Conservation (phyloP, 2,797 vertebrate genomes). For the Caiman crocodilus region DNA sequence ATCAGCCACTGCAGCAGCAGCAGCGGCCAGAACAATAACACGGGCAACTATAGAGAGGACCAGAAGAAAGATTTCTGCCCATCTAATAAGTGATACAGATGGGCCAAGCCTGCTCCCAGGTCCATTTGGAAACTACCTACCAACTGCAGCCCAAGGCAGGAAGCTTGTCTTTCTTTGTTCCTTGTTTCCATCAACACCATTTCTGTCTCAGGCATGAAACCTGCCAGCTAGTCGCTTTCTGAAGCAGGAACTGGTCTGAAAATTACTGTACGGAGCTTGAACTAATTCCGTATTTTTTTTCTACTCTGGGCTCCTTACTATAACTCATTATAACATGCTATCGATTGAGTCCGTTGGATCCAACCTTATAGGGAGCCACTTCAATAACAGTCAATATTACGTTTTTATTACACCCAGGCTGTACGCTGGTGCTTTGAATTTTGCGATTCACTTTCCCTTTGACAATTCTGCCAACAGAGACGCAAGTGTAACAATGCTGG, state of each 20-base stretch:
- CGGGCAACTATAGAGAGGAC: background rate
- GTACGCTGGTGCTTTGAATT: background rate
- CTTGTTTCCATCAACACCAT: background rate
- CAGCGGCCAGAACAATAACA: background rate
- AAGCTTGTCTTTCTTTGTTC: background rate
- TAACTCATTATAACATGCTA: background rate
- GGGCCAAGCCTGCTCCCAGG: background rate
- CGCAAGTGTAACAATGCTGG: background rate
- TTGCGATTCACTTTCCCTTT: background rate
- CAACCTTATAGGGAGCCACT: background rate
- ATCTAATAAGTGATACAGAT: background rate
- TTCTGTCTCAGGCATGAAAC: background rate
- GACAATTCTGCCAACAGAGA: background rate
- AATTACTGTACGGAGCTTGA: background rate
- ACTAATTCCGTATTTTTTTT: background rate
- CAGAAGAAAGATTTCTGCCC: background rate
- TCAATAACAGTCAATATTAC: slow-evolving; percentile 19
- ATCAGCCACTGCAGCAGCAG: background rate
- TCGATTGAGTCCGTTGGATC: background rate
- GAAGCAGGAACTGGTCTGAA: background rate
- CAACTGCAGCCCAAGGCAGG: too few relatives aligned
- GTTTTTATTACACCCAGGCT: slow-evolving; percentile 16
- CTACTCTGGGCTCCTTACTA: background rate
- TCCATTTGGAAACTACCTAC: background rate
- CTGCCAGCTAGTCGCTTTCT: background rate